Conservation (phyloP, 2,797 vertebrate genomes). For the Melanotaenia pygmaea region DNA sequence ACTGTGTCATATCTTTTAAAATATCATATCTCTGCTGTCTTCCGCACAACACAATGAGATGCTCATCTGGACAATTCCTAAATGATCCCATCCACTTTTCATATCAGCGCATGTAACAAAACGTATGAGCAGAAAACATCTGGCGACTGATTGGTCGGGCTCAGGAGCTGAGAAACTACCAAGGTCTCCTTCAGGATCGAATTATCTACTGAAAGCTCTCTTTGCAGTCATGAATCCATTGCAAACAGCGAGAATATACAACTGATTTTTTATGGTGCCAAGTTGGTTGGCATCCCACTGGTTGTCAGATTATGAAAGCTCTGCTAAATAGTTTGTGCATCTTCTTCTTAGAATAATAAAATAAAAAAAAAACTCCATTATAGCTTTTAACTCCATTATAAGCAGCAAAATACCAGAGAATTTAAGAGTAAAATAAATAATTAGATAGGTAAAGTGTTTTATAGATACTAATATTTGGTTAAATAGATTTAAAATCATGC, state of each 20-base stretch:
- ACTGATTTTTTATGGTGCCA: neutral
- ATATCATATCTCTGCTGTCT: neutral
- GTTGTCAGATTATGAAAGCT: conserved; percentile 6
- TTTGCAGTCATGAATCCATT: neutral
- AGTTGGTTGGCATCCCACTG: neutral
- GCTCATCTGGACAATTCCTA: neutral
- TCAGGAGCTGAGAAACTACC: neutral
- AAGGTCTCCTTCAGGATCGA: no score
- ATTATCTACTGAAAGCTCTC: neutral
- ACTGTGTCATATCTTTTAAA: neutral
- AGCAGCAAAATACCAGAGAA: neutral
- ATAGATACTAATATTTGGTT: neutral
- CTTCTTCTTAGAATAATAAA: neutral
- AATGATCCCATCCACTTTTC: neutral
- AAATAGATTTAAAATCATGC: neutral
- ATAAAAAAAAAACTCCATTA: no score
- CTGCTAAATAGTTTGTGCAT: neutral
- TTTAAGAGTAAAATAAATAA: neutral
- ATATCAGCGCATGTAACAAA: neutral
- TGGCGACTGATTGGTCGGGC: neutral
- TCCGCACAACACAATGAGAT: neutral
- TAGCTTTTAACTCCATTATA: neutral
- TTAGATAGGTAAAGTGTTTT: neutral
- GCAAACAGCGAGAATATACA: neutral
- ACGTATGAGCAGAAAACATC: neutral